Evolutionary conservation across 2,113 vertebrate species (phyloP).

Genomic region (Lagenorhynchus albirostris): DNA sequence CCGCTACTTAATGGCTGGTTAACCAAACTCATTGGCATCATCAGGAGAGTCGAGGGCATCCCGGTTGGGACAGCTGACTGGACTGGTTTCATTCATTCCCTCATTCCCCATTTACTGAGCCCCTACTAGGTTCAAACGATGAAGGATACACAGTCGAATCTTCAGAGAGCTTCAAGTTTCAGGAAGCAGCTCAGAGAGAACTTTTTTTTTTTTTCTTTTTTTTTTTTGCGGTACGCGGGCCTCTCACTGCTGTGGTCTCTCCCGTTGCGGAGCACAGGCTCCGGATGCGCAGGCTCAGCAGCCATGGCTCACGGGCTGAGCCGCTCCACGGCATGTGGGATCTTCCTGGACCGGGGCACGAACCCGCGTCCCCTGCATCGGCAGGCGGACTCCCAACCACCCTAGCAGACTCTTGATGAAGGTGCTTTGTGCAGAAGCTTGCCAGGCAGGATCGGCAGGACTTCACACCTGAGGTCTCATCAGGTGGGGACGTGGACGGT

Average conservation of each 20-base stretch:
- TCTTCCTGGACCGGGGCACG: fast-evolving
- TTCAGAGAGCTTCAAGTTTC: not conserved
- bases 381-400: not conserved
- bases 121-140: not conserved
- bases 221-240: no score
- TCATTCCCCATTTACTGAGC: not conserved
- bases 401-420: not conserved
- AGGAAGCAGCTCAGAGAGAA: not conserved
- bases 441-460: not conserved
- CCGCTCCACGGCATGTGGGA: no score
- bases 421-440: no score
- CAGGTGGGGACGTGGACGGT: fast-evolving
- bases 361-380: no score
- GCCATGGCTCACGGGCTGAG: no score
- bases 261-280: no score
- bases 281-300: no score
- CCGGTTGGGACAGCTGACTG: not conserved
- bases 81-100: not conserved
- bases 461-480: not conserved
- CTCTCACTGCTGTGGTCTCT: no score
- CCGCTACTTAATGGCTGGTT: not conserved
- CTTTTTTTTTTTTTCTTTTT: no score
- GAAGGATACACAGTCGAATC: not conserved
- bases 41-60: no score
- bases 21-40: not conserved